phyloP scores from a whole-genome alignment of 2,797 vertebrate genomes.

The Cynodonichthys magdalenae region DNA sequence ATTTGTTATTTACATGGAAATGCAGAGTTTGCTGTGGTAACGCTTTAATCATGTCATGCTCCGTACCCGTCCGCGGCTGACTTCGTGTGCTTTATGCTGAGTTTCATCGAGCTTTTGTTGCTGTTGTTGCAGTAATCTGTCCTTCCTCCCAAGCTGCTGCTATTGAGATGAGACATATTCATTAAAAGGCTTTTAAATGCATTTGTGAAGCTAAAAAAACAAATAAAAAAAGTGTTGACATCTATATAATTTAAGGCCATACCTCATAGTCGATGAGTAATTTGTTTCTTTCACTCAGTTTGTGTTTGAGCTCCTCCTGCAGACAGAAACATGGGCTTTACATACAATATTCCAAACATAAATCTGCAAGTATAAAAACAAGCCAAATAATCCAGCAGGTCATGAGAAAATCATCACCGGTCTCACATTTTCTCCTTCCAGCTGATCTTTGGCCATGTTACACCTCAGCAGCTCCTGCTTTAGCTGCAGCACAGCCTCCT shows the following conservation, averaged over 20 bases:
- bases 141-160: conserved; percentile 92
- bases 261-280: conserved; percentile 92
- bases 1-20: conserved; percentile 3
- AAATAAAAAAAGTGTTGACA: conserved; percentile 9
- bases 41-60: conserved; percentile 7
- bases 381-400: conserved; percentile 27
- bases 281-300: conserved; percentile 89
- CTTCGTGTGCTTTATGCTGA: conserved; percentile 86
- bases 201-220: conserved; percentile 15
- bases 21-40: neutral
- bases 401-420: conserved; percentile 50
- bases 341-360: conserved; percentile 11
- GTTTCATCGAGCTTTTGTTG: conserved; percentile 90
- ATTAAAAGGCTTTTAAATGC: conserved; percentile 7
- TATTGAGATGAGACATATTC: conserved; percentile 43
- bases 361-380: conserved; percentile 23
- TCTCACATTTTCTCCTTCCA: conserved; percentile 94
- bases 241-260: conserved; percentile 38
- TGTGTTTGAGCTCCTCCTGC: conserved; percentile 92
- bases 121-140: conserved; percentile 91
- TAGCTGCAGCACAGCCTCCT: conserved; percentile 91
- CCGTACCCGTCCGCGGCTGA: conserved; percentile 85
- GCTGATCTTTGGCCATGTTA: conserved; percentile 94
- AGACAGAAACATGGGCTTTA: conserved; percentile 39
- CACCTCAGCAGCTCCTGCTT: conserved; percentile 95